Evolutionary conservation across 2,888 invertebrate species (phyloP).

Genomic region (Resseliella maxima): DNA sequence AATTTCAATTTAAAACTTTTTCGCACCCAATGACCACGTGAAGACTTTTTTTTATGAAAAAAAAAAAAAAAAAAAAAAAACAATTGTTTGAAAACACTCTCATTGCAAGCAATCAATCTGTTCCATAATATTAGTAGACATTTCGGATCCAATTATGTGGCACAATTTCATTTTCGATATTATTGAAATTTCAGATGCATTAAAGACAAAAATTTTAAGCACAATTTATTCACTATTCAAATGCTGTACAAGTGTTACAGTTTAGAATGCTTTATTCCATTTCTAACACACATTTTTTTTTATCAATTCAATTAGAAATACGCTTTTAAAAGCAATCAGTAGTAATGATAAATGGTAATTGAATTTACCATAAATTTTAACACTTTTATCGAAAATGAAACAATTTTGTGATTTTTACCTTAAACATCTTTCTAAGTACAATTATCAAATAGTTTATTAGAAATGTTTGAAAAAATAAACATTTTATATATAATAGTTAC

Average conservation of each 20-base stretch:
- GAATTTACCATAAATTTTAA: too few relatives aligned
- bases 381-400: conserved; percentile 23
- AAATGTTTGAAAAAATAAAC: neutral
- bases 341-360: too few relatives aligned
- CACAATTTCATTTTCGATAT: too few relatives aligned
- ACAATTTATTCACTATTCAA: neutral
- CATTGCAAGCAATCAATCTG: too few relatives aligned
- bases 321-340: neutral
- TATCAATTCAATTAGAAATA: conserved; percentile 33
- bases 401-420: conserved; percentile 47
- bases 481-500: too few relatives aligned
- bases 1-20: neutral
- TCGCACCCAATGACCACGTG: neutral
- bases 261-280: neutral
- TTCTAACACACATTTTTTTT: too few relatives aligned
- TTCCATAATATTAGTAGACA: too few relatives aligned
- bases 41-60: neutral
- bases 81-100: too few relatives aligned
- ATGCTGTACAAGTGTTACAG: neutral
- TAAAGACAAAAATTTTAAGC: neutral
- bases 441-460: neutral
- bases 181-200: too few relatives aligned
- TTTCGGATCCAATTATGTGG: too few relatives aligned
- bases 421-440: conserved; percentile 14
- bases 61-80: too few relatives aligned